Percentiles rank a stretch among this genome's conserved stretches.
Conservation (phyloP, 2,888 invertebrate species). For the Amiota communis region DNA sequence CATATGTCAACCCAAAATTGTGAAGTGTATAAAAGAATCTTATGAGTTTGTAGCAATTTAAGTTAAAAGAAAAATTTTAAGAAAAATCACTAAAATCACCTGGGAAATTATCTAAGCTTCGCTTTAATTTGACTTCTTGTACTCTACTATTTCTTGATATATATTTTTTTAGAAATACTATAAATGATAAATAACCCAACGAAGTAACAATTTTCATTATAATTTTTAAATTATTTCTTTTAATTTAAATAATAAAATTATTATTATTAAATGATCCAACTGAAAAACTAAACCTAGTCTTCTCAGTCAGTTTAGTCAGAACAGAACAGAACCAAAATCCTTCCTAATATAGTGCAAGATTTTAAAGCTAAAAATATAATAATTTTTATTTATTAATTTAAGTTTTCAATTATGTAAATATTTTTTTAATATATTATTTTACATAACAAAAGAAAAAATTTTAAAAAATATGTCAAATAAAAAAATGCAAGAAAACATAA, state of each 20-base stretch:
- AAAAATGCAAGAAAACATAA: constrained; percentile 7
- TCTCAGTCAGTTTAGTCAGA: not conserved
- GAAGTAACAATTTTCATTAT: not conserved
- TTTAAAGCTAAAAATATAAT: no score
- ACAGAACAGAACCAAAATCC: constrained; percentile 1
- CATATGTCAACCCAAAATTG: not conserved
- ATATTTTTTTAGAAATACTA: not conserved
- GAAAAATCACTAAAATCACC: not conserved
- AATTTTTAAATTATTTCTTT: not conserved
- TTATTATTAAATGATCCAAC: not conserved
- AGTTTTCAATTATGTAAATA: constrained; percentile 3
- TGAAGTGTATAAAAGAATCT: not conserved
- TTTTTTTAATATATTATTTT: constrained; percentile 7
- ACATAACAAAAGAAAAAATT: not conserved
- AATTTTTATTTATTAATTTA: not conserved
- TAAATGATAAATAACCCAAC: constrained; percentile 17
- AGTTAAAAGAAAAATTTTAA: not conserved
- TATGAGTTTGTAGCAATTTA: no score
- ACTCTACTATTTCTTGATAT: no score
- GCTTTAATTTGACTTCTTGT: not conserved
- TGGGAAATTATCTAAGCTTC: not conserved
- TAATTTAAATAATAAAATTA: not conserved
- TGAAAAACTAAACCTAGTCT: constrained; percentile 9
- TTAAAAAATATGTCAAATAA: constrained; percentile 7
- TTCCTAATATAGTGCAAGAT: constrained; percentile 17